phyloP scores from a whole-genome alignment of 1,140 invertebrate genomes.

The Pentalonia nigronervosa region DNA sequence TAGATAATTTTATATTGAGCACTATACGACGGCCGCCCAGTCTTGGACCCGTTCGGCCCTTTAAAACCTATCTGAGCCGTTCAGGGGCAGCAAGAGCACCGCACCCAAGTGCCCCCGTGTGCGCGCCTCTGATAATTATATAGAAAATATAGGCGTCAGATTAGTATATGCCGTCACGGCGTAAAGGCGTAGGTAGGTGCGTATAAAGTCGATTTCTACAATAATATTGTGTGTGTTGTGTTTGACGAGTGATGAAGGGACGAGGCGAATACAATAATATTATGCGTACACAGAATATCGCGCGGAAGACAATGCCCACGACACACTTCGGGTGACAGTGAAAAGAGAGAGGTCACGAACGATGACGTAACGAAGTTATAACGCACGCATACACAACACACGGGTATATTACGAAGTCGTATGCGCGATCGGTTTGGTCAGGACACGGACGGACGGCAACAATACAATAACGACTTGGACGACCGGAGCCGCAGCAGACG shows the following conservation, averaged over 20 bases:
- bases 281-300: neutral
- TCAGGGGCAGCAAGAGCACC: no score
- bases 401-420: no score
- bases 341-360: conserved; percentile 29
- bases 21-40: no score
- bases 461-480: neutral
- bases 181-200: neutral
- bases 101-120: no score
- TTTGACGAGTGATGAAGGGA: neutral
- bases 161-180: no score
- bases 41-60: no score
- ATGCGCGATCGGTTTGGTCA: neutral
- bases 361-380: conserved; percentile 27
- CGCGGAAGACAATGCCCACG: neutral
- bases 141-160: no score
- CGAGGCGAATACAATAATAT: neutral
- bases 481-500: neutral
- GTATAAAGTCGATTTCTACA: neutral
- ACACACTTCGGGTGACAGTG: conserved; percentile 7
- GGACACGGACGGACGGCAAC: neutral
- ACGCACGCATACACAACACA: no score
- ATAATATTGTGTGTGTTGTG: neutral
- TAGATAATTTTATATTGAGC: no score
- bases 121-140: no score
- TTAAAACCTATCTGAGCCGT: no score